phyloP scores from a whole-genome alignment of 2,797 vertebrate genomes.

The Pseudomugil gertrudae region DNA sequence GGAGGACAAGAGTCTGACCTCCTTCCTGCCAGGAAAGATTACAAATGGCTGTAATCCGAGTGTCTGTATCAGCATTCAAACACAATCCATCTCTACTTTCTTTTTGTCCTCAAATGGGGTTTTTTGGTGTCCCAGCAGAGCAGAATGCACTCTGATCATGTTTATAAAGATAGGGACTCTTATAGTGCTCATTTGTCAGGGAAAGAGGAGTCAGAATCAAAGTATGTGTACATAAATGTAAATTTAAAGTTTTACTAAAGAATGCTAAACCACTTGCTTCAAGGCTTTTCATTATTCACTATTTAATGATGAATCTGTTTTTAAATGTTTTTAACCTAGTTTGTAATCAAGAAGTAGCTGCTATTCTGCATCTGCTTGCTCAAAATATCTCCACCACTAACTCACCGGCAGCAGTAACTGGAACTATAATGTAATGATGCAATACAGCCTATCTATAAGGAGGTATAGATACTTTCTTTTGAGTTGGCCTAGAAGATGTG shows the following conservation, averaged over 20 bases:
- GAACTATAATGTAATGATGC: neutral
- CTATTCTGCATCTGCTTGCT: neutral
- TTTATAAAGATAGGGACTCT: slow-evolving; percentile 2
- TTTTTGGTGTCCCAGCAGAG: slow-evolving; percentile 6
- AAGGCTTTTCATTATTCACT: neutral
- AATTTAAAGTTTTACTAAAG: neutral
- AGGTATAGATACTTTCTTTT: neutral
- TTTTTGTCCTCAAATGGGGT: slow-evolving; percentile 19
- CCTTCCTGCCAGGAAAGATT: slow-evolving; percentile 44
- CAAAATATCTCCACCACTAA: neutral
- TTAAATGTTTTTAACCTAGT: neutral
- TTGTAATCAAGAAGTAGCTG: neutral
- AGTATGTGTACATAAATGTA: neutral
- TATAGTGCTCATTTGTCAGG: slow-evolving; percentile 4
- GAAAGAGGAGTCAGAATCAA: neutral
- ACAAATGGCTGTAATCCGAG: slow-evolving; percentile 23
- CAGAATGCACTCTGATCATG: slow-evolving; percentile 14
- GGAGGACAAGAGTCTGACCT: slow-evolving; percentile 22
- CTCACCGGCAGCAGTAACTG: neutral
- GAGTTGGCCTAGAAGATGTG: neutral
- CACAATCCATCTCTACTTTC: slow-evolving; percentile 22
- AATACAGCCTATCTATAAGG: neutral
- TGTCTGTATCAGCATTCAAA: slow-evolving; percentile 16
- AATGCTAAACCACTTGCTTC: neutral
- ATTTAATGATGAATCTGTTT: neutral